Evolutionary conservation across 2,797 vertebrate species (phyloP).

Genomic region (Onychomys arenicola): DNA sequence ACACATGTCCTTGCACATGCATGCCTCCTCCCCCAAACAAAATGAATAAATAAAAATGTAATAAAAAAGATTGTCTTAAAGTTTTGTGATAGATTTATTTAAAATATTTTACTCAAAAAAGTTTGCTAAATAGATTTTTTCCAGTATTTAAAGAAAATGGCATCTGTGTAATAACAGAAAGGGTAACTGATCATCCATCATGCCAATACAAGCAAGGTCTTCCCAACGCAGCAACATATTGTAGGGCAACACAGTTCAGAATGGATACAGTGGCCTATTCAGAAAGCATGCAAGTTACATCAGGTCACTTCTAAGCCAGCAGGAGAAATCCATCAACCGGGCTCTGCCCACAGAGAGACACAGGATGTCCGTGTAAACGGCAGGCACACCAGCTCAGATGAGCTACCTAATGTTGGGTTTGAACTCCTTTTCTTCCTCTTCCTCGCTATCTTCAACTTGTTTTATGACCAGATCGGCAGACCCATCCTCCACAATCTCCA

Average conservation of each 20-base stretch:
- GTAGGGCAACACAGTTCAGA: constrained; percentile 78
- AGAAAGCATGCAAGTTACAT: constrained; percentile 85
- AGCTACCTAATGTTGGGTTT: constrained; percentile 89
- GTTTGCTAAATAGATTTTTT: constrained; percentile 69
- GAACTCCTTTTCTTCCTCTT: constrained; percentile 90
- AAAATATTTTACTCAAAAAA: constrained; percentile 77
- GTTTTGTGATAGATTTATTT: constrained; percentile 74
- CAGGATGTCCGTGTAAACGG: not conserved
- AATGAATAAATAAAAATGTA: not conserved
- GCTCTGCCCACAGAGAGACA: constrained; percentile 64
- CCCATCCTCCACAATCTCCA: constrained; percentile 94
- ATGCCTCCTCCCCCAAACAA: not conserved
- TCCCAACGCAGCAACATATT: constrained; percentile 69
- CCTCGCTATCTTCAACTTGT: constrained; percentile 97
- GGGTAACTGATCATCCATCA: constrained; percentile 30
- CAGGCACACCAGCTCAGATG: constrained; percentile 10
- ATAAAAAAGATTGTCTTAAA: constrained; percentile 32
- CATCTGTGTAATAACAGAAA: constrained; percentile 17
- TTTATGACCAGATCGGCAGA: constrained; percentile 96
- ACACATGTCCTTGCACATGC: not conserved
- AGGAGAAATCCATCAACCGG: constrained; percentile 41
- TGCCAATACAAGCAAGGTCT: constrained; percentile 65
- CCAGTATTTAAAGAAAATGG: constrained; percentile 62
- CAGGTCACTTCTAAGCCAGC: constrained; percentile 68
- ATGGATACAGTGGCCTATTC: constrained; percentile 64